These are phyloP conservation scores for Thrips palmi DNA, from an alignment of 1,140 invertebrate genomes.

Conservation along the genomic window DNA sequence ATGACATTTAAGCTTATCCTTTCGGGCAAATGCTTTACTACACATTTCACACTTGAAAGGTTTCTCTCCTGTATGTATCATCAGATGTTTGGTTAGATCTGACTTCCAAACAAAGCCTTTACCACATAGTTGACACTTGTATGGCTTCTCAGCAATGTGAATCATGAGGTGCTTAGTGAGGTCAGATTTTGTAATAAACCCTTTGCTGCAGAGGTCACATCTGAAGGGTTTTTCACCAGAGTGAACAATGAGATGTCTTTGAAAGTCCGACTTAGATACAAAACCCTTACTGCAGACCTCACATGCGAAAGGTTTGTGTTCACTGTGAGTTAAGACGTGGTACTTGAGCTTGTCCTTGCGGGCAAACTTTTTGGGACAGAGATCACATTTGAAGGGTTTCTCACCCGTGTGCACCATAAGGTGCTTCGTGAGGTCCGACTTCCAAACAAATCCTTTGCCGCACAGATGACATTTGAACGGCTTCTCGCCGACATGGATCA, in stretches of 20 bases:
- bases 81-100: too few relatives aligned
- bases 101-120: background rate
- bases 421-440: conserved; percentile 13
- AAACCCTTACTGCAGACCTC: too few relatives aligned
- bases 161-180: too few relatives aligned
- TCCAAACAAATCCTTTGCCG: conserved; percentile 27
- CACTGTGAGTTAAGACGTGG: too few relatives aligned
- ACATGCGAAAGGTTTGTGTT: too few relatives aligned
- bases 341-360: too few relatives aligned
- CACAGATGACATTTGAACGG: conserved; percentile 31
- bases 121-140: too few relatives aligned
- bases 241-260: too few relatives aligned
- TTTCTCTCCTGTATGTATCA: conserved; percentile 36
- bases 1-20: conserved; percentile 13
- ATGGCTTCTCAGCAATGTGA: too few relatives aligned
- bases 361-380: conserved; percentile 5
- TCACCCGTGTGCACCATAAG: conserved; percentile 1
- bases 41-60: conserved; percentile 31
- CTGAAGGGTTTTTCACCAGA: conserved; percentile 28
- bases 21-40: conserved; percentile 27
- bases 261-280: too few relatives aligned
- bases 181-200: conserved; percentile 31
- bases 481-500: conserved; percentile 37
- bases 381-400: conserved; percentile 8
- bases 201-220: conserved; percentile 30